Base-by-base conservation (phyloP, 2,113 vertebrate species). In the Hippocampus comes region DNA sequence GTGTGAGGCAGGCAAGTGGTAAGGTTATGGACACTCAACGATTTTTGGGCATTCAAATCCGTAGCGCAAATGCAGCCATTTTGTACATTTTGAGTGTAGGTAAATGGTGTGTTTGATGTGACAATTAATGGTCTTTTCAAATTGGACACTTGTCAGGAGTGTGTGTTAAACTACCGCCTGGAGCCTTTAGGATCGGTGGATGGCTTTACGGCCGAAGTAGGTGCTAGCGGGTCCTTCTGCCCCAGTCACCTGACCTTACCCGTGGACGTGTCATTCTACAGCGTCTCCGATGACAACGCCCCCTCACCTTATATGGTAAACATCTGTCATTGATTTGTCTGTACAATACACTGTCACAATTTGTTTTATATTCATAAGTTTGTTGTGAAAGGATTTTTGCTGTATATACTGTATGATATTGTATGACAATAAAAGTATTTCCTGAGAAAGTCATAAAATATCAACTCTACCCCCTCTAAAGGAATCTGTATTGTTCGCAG, bases 241-340 rank as follows among this genome's bases (percentile, higher is more conserved):
- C 97, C 97, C 74, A 97, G 96, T 9, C 97, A 99, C 89, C 94
- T 97, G 93, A 97, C 95, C 83, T 93, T 98, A 83, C 97, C 97
- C 7, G 97, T 97, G 30, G 96, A 98, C 63, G 97, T 99, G 90
- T 97, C 94, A 0, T 99, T 99, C 94, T 99, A 98, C 93, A 98
- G 96, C 1, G 96, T 99, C 86, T 98, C 97, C 0, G 97, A 99
- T 70, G 97, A 99, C 89, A 98, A 98, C 3, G 97, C 97, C 48
- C 97, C 97, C 67, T 99, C 97, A 86, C 97, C 97, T 77, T 99
- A 99, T 78, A 97, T 99, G 97, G 97, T 96, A 87, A 92, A 51
- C 11, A 3, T 0, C 30, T 20, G 25, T 30, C 4, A 38, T 23
- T 55, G 5, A n/a, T 65, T 48, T 42, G 10, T 41, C 15, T 55